Evolutionary conservation across 2,797 vertebrate genomes (phyloP).

Genomic region (Dipus sagitta): DNA sequence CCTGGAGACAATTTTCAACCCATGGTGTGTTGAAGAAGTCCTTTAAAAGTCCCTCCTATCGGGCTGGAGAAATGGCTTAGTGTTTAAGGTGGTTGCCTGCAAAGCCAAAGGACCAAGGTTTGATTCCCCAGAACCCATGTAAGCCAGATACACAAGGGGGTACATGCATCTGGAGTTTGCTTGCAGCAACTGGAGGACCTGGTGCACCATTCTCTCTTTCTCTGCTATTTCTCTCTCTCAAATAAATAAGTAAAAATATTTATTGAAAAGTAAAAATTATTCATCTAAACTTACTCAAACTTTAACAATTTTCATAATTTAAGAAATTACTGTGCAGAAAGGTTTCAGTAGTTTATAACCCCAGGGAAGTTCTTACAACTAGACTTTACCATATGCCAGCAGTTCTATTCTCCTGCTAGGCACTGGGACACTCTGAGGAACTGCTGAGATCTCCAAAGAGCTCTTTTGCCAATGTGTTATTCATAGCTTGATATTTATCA

Average conservation of each 20-base stretch:
- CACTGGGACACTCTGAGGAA: neutral
- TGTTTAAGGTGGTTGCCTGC: no score
- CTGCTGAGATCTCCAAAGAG: neutral
- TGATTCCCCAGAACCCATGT: no score
- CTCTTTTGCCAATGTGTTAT: neutral
- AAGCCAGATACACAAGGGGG: no score
- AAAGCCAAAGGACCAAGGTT: no score
- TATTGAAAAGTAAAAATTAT: no score
- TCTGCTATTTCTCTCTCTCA: no score
- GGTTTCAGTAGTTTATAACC: neutral
- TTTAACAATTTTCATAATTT: slow-evolving; percentile 24
- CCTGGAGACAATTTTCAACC: neutral
- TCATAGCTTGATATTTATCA: neutral
- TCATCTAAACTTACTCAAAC: neutral
- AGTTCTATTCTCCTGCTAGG: neutral
- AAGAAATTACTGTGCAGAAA: neutral
- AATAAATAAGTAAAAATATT: no score
- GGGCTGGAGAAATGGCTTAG: no score
- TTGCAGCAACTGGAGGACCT: no score
- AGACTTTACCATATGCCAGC: neutral
- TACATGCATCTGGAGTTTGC: no score
- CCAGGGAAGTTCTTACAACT: neutral
- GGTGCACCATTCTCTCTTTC: no score
- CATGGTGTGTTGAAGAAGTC: neutral
- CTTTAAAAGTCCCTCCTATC: neutral